A percentile compares a stretch with the other conserved stretches of the same genome.
These are phyloP conservation scores for Eurois occulta DNA, from an alignment of 2,888 invertebrate species.

Conservation along the genomic window DNA sequence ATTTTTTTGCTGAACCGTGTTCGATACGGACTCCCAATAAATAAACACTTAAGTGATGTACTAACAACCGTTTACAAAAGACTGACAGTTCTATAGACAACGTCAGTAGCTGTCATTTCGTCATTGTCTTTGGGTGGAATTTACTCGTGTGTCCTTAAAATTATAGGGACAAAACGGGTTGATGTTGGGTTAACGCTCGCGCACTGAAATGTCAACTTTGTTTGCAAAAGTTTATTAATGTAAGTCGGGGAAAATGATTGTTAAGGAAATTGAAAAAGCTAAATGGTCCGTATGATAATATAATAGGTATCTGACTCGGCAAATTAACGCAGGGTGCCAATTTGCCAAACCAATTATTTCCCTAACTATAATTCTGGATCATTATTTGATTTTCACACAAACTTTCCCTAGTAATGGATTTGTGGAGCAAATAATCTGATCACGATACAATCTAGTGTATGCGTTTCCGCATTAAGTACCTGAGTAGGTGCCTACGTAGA, in stretches of 20 bases:
- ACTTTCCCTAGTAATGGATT: not conserved
- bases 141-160: slow-evolving; percentile 26
- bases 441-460: not conserved
- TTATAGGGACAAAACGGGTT: not conserved
- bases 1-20: slow-evolving; percentile 20
- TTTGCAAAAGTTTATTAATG: not conserved
- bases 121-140: slow-evolving; percentile 30
- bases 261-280: not conserved
- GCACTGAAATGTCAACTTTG: slow-evolving; percentile 2
- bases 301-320: not conserved
- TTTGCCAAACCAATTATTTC: not conserved
- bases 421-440: too few relatives aligned
- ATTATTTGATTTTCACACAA: not conserved
- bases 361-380: not conserved
- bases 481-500: not conserved
- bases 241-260: not conserved
- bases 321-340: not conserved
- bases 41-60: slow-evolving; percentile 36
- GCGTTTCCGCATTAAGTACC: not conserved
- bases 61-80: slow-evolving; percentile 31
- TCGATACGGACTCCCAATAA: slow-evolving; percentile 4
- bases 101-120: slow-evolving; percentile 14
- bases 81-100: slow-evolving; percentile 31
- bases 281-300: not conserved
- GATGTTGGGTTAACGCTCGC: not conserved